Base-by-base conservation (phyloP, 1,140 invertebrate species). In the Pseudomyrmex concolor region DNA sequence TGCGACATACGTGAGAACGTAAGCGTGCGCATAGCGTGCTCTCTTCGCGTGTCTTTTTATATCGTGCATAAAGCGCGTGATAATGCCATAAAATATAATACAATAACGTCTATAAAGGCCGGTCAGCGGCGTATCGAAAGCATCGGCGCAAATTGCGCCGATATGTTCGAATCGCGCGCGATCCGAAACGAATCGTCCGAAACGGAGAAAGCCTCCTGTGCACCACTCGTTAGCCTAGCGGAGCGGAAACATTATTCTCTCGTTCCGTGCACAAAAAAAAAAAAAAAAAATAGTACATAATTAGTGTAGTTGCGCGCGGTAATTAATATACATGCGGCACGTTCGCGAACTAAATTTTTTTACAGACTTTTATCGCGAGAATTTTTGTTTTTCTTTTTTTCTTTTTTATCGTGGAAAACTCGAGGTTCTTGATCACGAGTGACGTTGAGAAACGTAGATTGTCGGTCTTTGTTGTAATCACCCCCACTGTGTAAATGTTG, bases 61-160 rank as follows among this genome's bases (percentile, higher is more conserved):
- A 9, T 19, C 7, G 34, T 55, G 12, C 19, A 34, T 51, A 48
- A 50, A 64, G 51, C 19, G 59, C 57, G 43, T 45, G 51, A 17
- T 25, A 34, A 34, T 19, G 45, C 48, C 12, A 1, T 34, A 34
- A 34, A 34, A 12, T 45, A 55, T 71, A 80, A 80, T 12, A 25
- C 43, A 71, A 77, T 19, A 54, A 72, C 43, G 67, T 60, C 73
- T n/a, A 67, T 34, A 71, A 80, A 72, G 3, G 77, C 77, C 34
- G 77, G 77, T 71, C 67, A 72, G 54, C 67, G 67, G 54, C 67
- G 67, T 71, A 59, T 77, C 66, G 76, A 57, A 55, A 80, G 77
- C 54, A 51, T 71, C n/a, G 45, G 15, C 43, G 66, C 77, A 51
- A 80, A n/a, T 80, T 54, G 45, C 55, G 54, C n/a, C 67, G 15